Evolutionary conservation across 2,113 vertebrate species (phyloP), one percentile per base, ranked within the genome.

Genomic region (Zeus faber): DNA sequence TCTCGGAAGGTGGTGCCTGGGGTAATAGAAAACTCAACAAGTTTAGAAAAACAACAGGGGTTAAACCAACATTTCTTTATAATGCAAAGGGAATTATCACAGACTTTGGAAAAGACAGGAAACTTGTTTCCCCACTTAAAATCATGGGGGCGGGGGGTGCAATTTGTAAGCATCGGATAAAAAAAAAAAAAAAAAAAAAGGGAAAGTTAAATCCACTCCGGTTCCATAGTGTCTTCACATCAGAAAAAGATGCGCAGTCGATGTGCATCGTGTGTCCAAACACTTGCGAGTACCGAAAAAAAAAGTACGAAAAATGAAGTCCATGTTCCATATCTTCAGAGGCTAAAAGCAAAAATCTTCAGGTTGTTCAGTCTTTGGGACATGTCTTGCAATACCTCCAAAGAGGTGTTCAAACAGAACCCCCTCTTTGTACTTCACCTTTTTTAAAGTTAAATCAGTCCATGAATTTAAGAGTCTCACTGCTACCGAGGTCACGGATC

Each of bases 11-110:
- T 76, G 95, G 91, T 74, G 95, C 97, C 97, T 99, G 90, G 86
- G 92, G 92, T 86, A 87, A 98, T 91, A 97, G 95, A 93, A 92
- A 99, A 97, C 96, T 98, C 91, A 89, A 86, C 93, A 94, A 92
- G 93, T 99, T 98, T 98, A 95, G 94, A 94, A 82, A 37, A 85
- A 95, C 82, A 91, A 83, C 84, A 89, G 65, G n/a, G n/a, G 83
- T 82, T 72, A 85, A 86, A 82, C 3, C 35, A 79, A 85, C 80
- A 87, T 70, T 78, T 76, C 77, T 83, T 24, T 75, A 67, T 54
- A 37, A 13, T 33, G 31, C 31, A 10, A 33, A 10, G 31, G 13
- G 13, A 3, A 37, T 5, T 37, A 37, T 14, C 3, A 37, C n/a
- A n/a, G n/a, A n/a, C n/a, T n/a, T n/a, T n/a, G n/a, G 33, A 14